phyloP scores from a whole-genome alignment of 2,888 invertebrate genomes.

The Xanthorhoe designata region DNA sequence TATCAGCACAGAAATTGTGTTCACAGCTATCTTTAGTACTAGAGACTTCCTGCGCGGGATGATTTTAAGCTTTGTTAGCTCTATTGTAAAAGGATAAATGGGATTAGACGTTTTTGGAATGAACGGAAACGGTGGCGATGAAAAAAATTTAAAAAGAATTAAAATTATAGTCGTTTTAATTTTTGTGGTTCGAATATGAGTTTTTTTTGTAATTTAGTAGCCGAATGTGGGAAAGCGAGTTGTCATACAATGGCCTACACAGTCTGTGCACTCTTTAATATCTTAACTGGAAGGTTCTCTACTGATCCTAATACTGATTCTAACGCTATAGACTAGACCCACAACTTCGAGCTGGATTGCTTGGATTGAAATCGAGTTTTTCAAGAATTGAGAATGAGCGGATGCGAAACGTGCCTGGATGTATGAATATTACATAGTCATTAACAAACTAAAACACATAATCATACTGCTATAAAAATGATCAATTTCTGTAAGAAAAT shows the following conservation, averaged over 20 bases:
- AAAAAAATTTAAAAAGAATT: slow-evolving; percentile 12
- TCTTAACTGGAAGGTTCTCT: too few species aligned
- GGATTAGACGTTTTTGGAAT: slow-evolving; percentile 2
- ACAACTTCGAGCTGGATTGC: too few species aligned
- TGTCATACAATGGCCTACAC: neutral
- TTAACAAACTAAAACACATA: too few species aligned
- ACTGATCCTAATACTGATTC: too few species aligned
- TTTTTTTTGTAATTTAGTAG: neutral
- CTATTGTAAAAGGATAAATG: slow-evolving; percentile 18
- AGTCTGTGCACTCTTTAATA: too few species aligned
- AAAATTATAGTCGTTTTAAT: neutral
- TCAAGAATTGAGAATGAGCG: too few species aligned
- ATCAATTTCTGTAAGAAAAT: neutral
- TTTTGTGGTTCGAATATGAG: neutral
- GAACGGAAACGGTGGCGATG: slow-evolving; percentile 10
- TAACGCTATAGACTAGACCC: too few species aligned
- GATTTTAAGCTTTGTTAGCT: slow-evolving; percentile 20
- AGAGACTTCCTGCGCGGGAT: slow-evolving; percentile 9
- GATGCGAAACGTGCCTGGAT: too few species aligned
- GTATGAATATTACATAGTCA: too few species aligned
- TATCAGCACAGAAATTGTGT: slow-evolving; percentile 14
- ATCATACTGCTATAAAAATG: too few species aligned
- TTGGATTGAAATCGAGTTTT: too few species aligned
- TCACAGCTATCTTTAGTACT: slow-evolving; percentile 8
- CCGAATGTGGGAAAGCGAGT: neutral